These are phyloP conservation scores for Rhagologus leucostigma DNA, from an alignment of 2,113 vertebrate species.

Conservation along the genomic window DNA sequence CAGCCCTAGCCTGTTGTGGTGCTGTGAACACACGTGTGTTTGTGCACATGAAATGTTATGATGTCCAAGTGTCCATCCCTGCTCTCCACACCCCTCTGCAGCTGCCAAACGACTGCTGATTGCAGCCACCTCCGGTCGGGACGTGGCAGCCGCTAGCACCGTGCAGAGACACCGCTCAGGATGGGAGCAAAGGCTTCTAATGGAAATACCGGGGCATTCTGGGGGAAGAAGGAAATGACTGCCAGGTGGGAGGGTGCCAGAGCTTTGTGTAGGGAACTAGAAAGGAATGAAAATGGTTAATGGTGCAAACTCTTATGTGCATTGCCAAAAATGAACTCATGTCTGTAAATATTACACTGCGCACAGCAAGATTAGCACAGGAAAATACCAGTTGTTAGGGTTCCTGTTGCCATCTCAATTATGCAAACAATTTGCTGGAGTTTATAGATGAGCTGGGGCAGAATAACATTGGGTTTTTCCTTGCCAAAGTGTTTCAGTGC, in stretches of 20 bases:
- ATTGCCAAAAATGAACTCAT: constrained; percentile 43
- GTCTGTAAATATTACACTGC: not conserved
- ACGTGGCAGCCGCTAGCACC: not conserved
- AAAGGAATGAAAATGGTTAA: not conserved
- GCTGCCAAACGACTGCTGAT: not conserved
- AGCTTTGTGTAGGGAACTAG: not conserved
- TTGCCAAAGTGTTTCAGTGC: not conserved
- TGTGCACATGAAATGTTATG: not conserved
- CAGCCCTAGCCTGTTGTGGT: not conserved
- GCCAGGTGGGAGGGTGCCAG: not conserved
- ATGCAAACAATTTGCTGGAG: constrained; percentile 25
- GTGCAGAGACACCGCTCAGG: not conserved
- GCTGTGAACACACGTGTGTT: not conserved
- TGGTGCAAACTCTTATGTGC: not conserved
- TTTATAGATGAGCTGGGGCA: not conserved
- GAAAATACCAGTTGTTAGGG: constrained; percentile 10
- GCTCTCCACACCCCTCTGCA: not conserved
- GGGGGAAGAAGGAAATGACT: not conserved
- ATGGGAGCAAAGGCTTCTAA: not conserved
- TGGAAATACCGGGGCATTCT: not conserved
- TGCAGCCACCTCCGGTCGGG: not conserved
- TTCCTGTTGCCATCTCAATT: constrained; percentile 19
- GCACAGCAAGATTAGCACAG: not conserved
- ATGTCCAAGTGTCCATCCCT: not conserved
- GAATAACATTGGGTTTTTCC: not conserved